These are phyloP conservation scores for Lepus americanus DNA, from an alignment of 2,113 vertebrate species.

Conservation along the genomic window DNA sequence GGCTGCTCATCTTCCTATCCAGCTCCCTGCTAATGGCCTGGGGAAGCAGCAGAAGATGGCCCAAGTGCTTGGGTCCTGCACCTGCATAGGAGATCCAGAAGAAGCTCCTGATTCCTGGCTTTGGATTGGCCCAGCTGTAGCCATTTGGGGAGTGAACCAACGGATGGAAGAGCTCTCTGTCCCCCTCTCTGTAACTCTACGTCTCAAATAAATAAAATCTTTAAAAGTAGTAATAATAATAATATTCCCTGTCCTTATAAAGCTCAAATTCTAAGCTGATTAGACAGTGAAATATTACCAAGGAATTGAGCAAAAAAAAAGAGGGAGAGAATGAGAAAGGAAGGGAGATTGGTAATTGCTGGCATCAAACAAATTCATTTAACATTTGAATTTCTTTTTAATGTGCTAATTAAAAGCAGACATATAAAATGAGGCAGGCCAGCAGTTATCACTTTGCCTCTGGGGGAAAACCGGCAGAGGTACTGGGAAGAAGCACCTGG, in stretches of 20 bases:
- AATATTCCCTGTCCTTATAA: background rate
- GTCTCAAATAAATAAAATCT: no score
- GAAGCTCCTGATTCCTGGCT: no score
- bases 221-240: background rate
- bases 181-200: no score
- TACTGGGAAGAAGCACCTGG: background rate
- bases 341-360: background rate
- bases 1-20: no score
- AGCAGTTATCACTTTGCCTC: background rate
- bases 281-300: conserved; percentile 2
- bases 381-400: background rate
- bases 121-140: no score
- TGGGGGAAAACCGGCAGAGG: background rate
- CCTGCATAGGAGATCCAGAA: no score
- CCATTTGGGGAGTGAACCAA: no score
- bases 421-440: background rate
- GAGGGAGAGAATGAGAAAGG: background rate
- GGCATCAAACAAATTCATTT: background rate
- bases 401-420: background rate
- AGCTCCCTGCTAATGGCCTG: no score
- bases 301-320: background rate
- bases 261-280: conserved; percentile 37
- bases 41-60: no score
- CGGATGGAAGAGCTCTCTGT: no score
- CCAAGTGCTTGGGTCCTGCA: no score